These are phyloP conservation scores for Leucophora obtusa DNA, from an alignment of 2,888 invertebrate genomes.

Conservation along the genomic window DNA sequence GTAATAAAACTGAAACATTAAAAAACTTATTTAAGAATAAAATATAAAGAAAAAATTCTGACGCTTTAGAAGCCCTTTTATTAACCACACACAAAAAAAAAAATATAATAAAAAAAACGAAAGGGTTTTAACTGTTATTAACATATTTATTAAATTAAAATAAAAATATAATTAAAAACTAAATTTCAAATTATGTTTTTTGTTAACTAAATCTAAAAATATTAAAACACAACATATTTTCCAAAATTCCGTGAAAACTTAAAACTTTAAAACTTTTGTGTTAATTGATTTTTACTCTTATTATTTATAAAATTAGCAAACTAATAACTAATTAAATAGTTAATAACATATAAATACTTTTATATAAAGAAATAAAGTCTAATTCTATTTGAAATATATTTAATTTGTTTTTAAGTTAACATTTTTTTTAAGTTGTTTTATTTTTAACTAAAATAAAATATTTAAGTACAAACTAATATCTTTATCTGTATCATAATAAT, in stretches of 20 bases:
- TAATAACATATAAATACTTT: conserved; percentile 52
- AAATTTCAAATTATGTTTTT: conserved; percentile 53
- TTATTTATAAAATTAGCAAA: conserved; percentile 38
- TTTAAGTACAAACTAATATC: conserved; percentile 66
- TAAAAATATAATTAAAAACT: conserved; percentile 41
- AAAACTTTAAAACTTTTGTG: conserved; percentile 23
- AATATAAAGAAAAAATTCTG: conserved; percentile 53
- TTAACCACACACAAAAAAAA: conserved; percentile 48
- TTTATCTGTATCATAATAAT: conserved; percentile 58
- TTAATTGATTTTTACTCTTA: conserved; percentile 37
- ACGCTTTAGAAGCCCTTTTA: conserved; percentile 65
- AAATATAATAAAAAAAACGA: conserved; percentile 31
- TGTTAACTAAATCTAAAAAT: conserved; percentile 42
- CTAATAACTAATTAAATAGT: conserved; percentile 54
- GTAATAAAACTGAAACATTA: conserved; percentile 35
- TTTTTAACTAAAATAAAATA: conserved; percentile 44
- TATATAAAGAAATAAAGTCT: conserved; percentile 49
- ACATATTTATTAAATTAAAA: conserved; percentile 53
- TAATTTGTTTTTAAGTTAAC: conserved; percentile 14
- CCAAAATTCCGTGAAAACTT: conserved; percentile 38
- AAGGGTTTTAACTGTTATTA: conserved; percentile 64
- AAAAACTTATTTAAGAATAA: conserved; percentile 49
- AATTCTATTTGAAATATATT: conserved; percentile 30
- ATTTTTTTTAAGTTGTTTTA: conserved; percentile 28
- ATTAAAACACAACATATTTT: conserved; percentile 30